These are phyloP conservation scores for Pinna nobilis DNA, from an alignment of 1,140 invertebrate genomes.

Conservation along the genomic window DNA sequence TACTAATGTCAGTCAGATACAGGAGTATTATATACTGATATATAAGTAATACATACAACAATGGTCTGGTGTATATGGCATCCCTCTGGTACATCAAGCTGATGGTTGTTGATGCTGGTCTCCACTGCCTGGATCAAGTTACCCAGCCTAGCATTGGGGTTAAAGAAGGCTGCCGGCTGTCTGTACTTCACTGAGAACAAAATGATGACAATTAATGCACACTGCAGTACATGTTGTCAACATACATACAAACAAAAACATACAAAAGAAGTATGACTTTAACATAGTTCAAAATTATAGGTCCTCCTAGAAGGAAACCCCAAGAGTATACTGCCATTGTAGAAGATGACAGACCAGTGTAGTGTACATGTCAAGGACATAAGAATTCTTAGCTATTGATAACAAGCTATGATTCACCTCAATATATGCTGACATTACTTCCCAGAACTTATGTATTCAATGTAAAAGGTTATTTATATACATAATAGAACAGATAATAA, in stretches of 20 bases:
- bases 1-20: neutral
- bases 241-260: neutral
- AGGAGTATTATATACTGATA: neutral
- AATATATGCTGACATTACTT: no score
- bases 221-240: neutral
- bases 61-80: slow-evolving; percentile 71
- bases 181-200: slow-evolving; percentile 70
- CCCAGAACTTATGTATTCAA: no score
- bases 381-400: no score
- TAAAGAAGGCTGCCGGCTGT: slow-evolving; percentile 69
- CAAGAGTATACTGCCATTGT: no score
- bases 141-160: slow-evolving; percentile 65
- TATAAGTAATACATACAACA: slow-evolving; percentile 63
- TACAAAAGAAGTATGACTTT: neutral
- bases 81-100: slow-evolving; percentile 70
- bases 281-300: neutral
- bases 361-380: no score
- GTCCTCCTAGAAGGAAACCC: neutral
- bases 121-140: slow-evolving; percentile 70
- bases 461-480: no score
- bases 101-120: slow-evolving; percentile 56
- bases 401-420: no score
- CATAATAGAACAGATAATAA: no score
- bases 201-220: neutral
- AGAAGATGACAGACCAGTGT: no score